phyloP scores from a whole-genome alignment of 1,140 invertebrate genomes.

The Musca vetustissima region DNA sequence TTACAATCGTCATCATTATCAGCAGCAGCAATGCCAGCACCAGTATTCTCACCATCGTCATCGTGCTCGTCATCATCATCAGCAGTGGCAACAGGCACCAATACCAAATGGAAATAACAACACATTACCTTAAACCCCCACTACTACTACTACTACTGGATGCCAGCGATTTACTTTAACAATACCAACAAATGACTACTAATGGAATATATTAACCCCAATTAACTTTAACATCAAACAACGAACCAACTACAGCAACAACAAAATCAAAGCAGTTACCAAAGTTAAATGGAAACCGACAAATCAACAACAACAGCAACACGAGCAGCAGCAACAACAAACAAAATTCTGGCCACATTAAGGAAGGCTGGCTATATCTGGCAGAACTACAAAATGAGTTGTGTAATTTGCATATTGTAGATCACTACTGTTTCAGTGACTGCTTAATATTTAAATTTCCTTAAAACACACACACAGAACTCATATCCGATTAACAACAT shows the following conservation, averaged over 20 bases:
- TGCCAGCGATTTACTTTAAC: too few relatives aligned
- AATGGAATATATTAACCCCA: conserved; percentile 24
- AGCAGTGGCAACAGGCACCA: not conserved
- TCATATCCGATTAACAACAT: too few relatives aligned
- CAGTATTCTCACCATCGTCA: not conserved
- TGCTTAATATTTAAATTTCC: too few relatives aligned
- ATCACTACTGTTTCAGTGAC: conserved; percentile 6
- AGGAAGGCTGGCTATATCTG: too few relatives aligned
- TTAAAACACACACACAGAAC: too few relatives aligned
- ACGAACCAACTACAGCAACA: too few relatives aligned
- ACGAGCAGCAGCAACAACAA: too few relatives aligned
- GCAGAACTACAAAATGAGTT: too few relatives aligned
- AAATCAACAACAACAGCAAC: not conserved
- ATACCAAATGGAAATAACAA: not conserved
- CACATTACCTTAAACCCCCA: not conserved
- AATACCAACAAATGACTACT: not conserved
- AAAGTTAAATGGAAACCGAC: not conserved
- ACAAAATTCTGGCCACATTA: not conserved
- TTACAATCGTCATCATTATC: not conserved
- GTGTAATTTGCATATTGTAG: conserved; percentile 11
- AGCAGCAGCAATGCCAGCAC: not conserved
- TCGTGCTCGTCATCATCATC: not conserved
- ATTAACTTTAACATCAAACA: conserved; percentile 21
- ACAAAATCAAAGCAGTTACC: not conserved
- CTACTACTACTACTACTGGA: too few relatives aligned